Conservation (phyloP, 2,888 invertebrate species). For the Andrena chrysosceles region DNA sequence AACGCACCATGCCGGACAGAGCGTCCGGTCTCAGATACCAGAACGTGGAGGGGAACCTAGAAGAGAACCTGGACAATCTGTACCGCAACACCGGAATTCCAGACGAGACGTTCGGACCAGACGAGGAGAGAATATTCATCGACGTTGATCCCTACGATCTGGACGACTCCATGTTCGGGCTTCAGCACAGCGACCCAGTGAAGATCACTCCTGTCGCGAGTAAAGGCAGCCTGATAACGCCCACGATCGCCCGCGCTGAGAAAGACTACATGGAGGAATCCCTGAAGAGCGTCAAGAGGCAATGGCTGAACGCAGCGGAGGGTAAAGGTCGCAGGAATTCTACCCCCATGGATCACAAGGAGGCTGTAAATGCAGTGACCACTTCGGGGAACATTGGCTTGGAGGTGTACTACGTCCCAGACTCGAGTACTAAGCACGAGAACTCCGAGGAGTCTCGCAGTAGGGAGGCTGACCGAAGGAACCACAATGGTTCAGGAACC, state of each 20-base stretch:
- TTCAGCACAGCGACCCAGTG: slow-evolving; percentile 71
- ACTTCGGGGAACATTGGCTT: slow-evolving; percentile 37
- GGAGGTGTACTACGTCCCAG: slow-evolving; percentile 53
- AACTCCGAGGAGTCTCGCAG: slow-evolving; percentile 15
- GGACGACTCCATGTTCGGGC: slow-evolving; percentile 77
- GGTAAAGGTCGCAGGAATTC: slow-evolving; percentile 61
- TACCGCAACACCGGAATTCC: slow-evolving; percentile 79
- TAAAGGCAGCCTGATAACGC: slow-evolving; percentile 24
- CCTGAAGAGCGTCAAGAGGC: slow-evolving; percentile 73
- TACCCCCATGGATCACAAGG: slow-evolving; percentile 38
- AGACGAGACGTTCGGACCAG: slow-evolving; percentile 81
- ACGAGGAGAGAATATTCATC: slow-evolving; percentile 83
- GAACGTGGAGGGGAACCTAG: slow-evolving; percentile 69
- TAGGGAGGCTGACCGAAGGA: slow-evolving; percentile 14
- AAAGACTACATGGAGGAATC: slow-evolving; percentile 77
- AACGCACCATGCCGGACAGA: slow-evolving; percentile 60
- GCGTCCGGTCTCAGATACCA: slow-evolving; percentile 71
- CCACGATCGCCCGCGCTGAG: slow-evolving; percentile 45
- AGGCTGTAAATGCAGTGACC: slow-evolving; percentile 15
- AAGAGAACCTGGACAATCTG: slow-evolving; percentile 70
- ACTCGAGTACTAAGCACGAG: slow-evolving; percentile 50
- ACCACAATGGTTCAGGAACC: slow-evolving; percentile 16
- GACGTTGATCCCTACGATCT: slow-evolving; percentile 81
- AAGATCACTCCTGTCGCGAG: slow-evolving; percentile 43
- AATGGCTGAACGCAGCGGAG: slow-evolving; percentile 62